phyloP scores from a whole-genome alignment of 2,113 vertebrate species.

The Shinisaurus crocodilurus region DNA sequence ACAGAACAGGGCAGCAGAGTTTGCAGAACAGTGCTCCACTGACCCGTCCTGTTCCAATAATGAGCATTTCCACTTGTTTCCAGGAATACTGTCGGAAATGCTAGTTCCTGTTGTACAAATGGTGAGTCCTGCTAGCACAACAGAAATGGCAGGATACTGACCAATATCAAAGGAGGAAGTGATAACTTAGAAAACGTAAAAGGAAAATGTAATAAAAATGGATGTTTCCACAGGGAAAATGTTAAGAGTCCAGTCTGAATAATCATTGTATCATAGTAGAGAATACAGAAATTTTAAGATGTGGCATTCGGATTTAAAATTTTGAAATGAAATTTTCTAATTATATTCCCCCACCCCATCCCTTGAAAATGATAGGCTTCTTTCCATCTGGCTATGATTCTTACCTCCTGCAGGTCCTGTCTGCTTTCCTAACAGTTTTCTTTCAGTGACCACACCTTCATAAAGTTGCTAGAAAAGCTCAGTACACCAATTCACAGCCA shows the following conservation, averaged over 20 bases:
- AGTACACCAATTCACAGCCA: neutral
- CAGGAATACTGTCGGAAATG: no score
- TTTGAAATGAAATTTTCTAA: neutral
- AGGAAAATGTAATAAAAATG: neutral
- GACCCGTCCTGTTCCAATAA: no score
- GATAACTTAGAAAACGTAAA: neutral
- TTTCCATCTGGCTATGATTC: neutral
- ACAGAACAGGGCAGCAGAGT: no score
- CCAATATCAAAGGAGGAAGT: neutral
- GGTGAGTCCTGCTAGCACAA: no score
- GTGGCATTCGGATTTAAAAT: neutral
- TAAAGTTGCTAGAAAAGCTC: neutral
- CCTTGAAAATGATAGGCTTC: neutral
- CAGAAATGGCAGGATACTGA: no score
- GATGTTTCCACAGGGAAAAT: neutral
- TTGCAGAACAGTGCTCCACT: no score
- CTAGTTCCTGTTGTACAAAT: no score
- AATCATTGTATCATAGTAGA: neutral
- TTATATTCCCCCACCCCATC: neutral
- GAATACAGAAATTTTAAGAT: neutral
- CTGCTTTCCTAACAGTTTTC: neutral
- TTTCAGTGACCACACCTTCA: rapidly evolving
- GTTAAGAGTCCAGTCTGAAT: neutral
- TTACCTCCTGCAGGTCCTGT: neutral
- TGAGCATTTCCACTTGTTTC: no score